Evolutionary conservation across 1,140 invertebrate species (phyloP).

Genomic region (Zaprionus ghesquierei): DNA sequence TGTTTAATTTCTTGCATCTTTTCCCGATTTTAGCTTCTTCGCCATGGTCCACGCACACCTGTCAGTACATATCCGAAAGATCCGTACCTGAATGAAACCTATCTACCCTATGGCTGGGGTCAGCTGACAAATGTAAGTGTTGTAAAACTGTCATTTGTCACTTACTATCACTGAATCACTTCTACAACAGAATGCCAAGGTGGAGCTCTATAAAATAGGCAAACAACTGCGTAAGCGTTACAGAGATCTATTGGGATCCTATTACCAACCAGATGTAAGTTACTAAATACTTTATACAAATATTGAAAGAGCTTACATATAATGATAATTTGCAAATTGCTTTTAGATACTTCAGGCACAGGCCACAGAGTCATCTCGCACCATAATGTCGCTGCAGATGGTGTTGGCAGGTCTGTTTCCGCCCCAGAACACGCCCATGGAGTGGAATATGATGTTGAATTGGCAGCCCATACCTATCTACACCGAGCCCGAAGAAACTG

Average conservation of each 20-base stretch:
- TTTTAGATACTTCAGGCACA: constrained; percentile 85
- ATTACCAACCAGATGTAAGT: constrained; percentile 84
- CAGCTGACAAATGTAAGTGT: constrained; percentile 89
- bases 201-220: constrained; percentile 86
- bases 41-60: constrained; percentile 91
- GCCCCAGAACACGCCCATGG: constrained; percentile 84
- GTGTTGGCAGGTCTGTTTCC: constrained; percentile 88
- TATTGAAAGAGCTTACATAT: neutral
- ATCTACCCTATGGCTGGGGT: constrained; percentile 89
- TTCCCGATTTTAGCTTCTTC: constrained; percentile 84
- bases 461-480: constrained; percentile 92
- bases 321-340: neutral
- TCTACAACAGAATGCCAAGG: constrained; percentile 77
- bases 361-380: constrained; percentile 88
- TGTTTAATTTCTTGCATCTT: neutral
- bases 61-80: constrained; percentile 90
- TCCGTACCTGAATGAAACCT: constrained; percentile 86
- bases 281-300: neutral
- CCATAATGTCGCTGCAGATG: constrained; percentile 89
- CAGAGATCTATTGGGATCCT: constrained; percentile 84
- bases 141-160: neutral
- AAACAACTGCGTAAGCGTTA: constrained; percentile 86
- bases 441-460: constrained; percentile 85
- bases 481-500: constrained; percentile 84
- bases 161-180: neutral